Base-by-base conservation (phyloP, 1,140 invertebrate genomes). In the Calosoma granatense region DNA sequence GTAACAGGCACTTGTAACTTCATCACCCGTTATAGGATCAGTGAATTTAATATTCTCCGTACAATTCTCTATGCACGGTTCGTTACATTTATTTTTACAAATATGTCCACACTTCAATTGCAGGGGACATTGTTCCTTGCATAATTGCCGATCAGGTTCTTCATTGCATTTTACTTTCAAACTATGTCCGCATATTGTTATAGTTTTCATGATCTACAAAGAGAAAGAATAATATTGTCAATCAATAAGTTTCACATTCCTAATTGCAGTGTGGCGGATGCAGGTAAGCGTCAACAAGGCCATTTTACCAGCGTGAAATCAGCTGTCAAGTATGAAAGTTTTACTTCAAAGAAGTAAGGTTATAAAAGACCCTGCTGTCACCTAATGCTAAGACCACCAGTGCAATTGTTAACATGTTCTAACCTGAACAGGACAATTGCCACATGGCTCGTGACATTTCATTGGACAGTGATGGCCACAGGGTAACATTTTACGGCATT, bases 391-490 rank as follows among this genome's bases (percentile, higher is more conserved):
- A 12, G 17, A 12, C 17, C 6, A 47, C 6, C 9, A 4, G 17
- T 4, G 23, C 17, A 47, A 74, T 22, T 0, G 15, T 47, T 14
- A 64, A 63, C 15, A 59, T 56, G 52, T 73, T 75, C 17, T 51
- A 54, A 11, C 55, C 9, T 1, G 1, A 58, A 51, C 74, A 75
- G n/a, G 59, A 14, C 1, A 21, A 26, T 4, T 61, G 60, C 41
- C 57, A 57, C 74, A 76, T n/a, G 21, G 1, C 51, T 75, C 70
- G 20, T 21, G 63, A 63, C 75, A 76, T 41, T 61, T 61, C 11
- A 67, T 69, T 41, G 63, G 66, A 58, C 76, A 78, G 43, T 60
- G 63, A 56, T 77, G 76, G 36, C 66, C 66, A 59, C 76, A 78
- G 0, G 57, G 20, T 54, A 76, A 51, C 1, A 43, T 60, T 14